Conservation (phyloP, 1,140 invertebrate genomes). For the Holotrichia oblita region DNA sequence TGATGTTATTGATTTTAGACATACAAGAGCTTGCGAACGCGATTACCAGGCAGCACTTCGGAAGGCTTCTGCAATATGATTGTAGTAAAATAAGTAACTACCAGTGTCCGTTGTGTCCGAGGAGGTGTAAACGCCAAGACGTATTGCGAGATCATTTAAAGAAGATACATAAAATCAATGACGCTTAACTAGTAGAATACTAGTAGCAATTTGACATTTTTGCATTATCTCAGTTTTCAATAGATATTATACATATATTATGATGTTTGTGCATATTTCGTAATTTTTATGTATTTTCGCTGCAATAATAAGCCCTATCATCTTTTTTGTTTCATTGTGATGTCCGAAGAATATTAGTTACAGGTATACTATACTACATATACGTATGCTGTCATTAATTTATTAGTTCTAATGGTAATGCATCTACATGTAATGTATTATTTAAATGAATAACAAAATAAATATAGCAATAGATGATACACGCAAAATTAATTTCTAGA, state of each 20-base stretch:
- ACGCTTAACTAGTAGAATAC: not conserved
- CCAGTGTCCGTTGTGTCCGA: slow-evolving; percentile 56
- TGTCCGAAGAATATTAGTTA: slow-evolving; percentile 5
- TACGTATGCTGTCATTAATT: slow-evolving; percentile 10
- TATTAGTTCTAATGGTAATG: slow-evolving; percentile 20
- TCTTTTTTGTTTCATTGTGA: slow-evolving; percentile 9
- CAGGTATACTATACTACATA: not conserved
- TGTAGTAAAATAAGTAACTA: slow-evolving; percentile 44
- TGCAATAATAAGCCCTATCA: not conserved
- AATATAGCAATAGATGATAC: slow-evolving; percentile 1
- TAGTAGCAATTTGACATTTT: not conserved
- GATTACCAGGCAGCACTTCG: slow-evolving; percentile 34
- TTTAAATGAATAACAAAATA: slow-evolving; percentile 25
- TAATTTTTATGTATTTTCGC: slow-evolving; percentile 16
- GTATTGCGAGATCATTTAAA: slow-evolving; percentile 53
- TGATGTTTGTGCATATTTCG: slow-evolving; percentile 24
- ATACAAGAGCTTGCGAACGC: slow-evolving; percentile 32
- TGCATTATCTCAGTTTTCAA: slow-evolving; percentile 31
- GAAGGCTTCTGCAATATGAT: slow-evolving; percentile 38
- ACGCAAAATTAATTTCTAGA: not conserved
- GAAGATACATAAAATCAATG: slow-evolving; percentile 54
- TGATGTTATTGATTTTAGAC: slow-evolving; percentile 28
- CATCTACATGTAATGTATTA: slow-evolving; percentile 8
- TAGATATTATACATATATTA: slow-evolving; percentile 34
- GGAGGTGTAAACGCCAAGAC: slow-evolving; percentile 57